These are phyloP conservation scores for Drosophila meridionalis DNA, from an alignment of 2,888 invertebrate genomes.

Conservation along the genomic window DNA sequence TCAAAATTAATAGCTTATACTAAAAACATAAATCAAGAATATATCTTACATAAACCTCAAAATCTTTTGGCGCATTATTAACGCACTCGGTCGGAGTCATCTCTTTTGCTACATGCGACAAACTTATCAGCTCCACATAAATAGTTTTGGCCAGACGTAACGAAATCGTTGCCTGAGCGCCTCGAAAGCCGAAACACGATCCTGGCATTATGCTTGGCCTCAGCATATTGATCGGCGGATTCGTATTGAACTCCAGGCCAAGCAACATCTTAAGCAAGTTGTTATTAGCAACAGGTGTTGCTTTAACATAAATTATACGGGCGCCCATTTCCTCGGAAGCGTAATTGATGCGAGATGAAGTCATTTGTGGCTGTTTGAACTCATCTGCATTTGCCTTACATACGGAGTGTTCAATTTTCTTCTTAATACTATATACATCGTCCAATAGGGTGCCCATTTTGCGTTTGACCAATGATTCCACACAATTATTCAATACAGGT, in stretches of 20 bases:
- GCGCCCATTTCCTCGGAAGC: constrained; percentile 78
- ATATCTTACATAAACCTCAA: constrained; percentile 68
- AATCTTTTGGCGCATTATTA: constrained; percentile 76
- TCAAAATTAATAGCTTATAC: neutral
- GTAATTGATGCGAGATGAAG: constrained; percentile 65
- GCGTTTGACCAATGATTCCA: constrained; percentile 66
- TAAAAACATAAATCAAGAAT: no score
- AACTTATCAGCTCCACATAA: constrained; percentile 59
- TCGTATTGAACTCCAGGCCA: constrained; percentile 69
- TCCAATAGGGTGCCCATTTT: constrained; percentile 69
- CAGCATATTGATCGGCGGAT: constrained; percentile 76
- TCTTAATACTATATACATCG: constrained; percentile 73
- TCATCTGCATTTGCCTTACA: constrained; percentile 18
- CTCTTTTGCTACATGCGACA: constrained; percentile 70
- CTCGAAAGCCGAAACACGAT: constrained; percentile 71
- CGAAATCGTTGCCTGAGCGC: constrained; percentile 58
- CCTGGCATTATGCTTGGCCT: constrained; percentile 65
- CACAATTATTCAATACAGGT: constrained; percentile 32
- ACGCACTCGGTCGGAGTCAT: constrained; percentile 64
- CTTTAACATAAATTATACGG: constrained; percentile 54
- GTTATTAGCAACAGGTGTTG: constrained; percentile 56
- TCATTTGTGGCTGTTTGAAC: neutral
- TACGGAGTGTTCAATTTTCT: constrained; percentile 40
- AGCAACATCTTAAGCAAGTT: constrained; percentile 58
- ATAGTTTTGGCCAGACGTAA: constrained; percentile 66